Evolutionary conservation across 2,797 vertebrate species (phyloP).

Genomic region (Acanthornis magna): DNA sequence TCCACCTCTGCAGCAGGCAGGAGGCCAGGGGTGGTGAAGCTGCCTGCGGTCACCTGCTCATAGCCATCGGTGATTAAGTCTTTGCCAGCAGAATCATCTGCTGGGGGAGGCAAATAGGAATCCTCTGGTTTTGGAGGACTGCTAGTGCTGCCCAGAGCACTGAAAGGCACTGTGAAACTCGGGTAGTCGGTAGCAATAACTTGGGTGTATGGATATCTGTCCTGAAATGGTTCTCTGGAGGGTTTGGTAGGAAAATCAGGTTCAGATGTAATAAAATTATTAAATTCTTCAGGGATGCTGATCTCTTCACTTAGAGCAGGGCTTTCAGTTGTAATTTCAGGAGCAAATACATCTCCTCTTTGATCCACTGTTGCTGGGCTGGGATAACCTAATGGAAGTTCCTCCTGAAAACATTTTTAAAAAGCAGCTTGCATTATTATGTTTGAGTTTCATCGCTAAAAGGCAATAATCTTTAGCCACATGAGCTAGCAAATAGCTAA

Average conservation of each 20-base stretch:
- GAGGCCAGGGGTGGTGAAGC: not conserved
- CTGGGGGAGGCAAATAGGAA: constrained; percentile 28
- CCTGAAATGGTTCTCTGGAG: not conserved
- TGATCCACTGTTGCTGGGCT: constrained; percentile 19
- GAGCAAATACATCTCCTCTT: not conserved
- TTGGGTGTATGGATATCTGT: not conserved
- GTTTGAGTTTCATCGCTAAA: not conserved
- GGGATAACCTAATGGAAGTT: constrained; percentile 57
- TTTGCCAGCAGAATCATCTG: constrained; percentile 33
- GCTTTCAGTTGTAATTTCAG: constrained; percentile 27
- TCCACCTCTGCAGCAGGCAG: not conserved
- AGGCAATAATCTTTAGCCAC: not conserved
- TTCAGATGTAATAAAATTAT: constrained; percentile 16
- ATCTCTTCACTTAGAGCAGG: not conserved
- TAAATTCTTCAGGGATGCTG: not conserved
- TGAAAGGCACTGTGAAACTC: constrained; percentile 51
- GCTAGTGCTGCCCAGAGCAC: not conserved
- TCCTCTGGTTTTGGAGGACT: constrained; percentile 7
- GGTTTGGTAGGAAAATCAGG: constrained; percentile 11
- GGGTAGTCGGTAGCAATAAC: not conserved
- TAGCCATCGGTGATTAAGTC: not conserved
- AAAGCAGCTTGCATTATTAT: not conserved
- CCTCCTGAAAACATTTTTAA: constrained; percentile 55
- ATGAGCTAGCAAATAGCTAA: not conserved
- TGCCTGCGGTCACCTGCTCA: not conserved